A percentile compares a stretch with the other conserved stretches of the same genome.
Evolutionary conservation across 2,888 invertebrate genomes (phyloP).

Genomic region (Keiferia lycopersicella): DNA sequence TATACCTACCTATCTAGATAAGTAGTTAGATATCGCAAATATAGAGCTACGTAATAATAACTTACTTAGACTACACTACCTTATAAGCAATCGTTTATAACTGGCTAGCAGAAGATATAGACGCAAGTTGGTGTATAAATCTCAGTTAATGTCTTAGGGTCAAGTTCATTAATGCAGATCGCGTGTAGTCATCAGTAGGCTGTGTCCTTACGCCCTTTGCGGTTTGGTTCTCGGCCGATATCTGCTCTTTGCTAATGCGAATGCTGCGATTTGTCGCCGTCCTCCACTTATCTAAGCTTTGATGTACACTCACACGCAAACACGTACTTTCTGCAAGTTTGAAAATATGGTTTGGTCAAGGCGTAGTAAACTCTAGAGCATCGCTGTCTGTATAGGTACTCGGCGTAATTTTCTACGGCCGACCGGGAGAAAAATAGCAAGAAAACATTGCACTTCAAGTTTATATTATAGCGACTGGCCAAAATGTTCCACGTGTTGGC

Average conservation of each 20-base stretch:
- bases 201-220: constrained; percentile 59
- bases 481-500: too few species aligned
- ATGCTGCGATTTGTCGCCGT: constrained; percentile 73
- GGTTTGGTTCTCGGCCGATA: constrained; percentile 54
- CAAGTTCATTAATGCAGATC: constrained; percentile 68
- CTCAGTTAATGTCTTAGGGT: constrained; percentile 44
- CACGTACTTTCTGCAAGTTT: background rate
- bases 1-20: too few species aligned
- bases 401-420: too few species aligned
- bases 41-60: background rate
- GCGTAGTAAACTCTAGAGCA: background rate
- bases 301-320: constrained; percentile 51
- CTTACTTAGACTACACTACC: background rate
- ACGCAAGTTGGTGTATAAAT: constrained; percentile 37
- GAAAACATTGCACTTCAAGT: too few species aligned
- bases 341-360: background rate
- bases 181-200: constrained; percentile 50
- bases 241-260: constrained; percentile 64
- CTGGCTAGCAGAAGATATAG: background rate
- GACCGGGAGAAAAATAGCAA: too few species aligned
- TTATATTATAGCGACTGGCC: too few species aligned
- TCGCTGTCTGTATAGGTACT: too few species aligned
- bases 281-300: constrained; percentile 68
- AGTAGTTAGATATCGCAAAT: too few species aligned
- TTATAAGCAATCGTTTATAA: constrained; percentile 2